Evolutionary conservation across 2,797 vertebrate species (phyloP), one percentile per base, ranked within the genome.

Genomic region (Diplodus puntazzo): DNA sequence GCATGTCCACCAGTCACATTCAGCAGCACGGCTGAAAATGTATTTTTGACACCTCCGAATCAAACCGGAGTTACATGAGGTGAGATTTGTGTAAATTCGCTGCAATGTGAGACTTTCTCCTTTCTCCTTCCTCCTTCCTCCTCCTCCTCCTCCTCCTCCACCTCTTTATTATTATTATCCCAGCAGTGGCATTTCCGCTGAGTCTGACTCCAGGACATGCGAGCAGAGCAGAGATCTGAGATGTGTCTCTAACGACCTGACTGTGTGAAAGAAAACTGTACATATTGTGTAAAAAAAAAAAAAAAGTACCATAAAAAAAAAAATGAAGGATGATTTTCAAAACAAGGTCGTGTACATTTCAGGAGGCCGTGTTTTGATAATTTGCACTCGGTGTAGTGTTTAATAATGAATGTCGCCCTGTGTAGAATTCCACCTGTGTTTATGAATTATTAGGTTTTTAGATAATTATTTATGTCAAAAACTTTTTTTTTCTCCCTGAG

Each of bases 381-480:
- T 95, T 97, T 98, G 97, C 97, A 98, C 97, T 98, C 96, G 89
- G 95, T 97, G 97, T 98, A 97, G 97, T 97, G 95, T 97, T 96
- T 96, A 97, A 97, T 96, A 97, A 97, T 96, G 96, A 97, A 97
- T 96, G 97, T 97, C 95, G 95, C 95, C 95, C 94, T 95, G 97
- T 98, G 97, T 98, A 97, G 97, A 96, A 85, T 96, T 96, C 94
- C 96, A 94, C 95, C 94, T 96, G 96, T 98, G 97, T 96, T 95
- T 94, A 96, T 97, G 95, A 96, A 96, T 97, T 92, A 93, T 94
- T 97, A 97, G 96, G 93, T 95, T 97, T 96, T 95, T 98, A 98
- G 97, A 96, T 93, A 89, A 97, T 98, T 98, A 99, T 99, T 99
- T 99, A 99, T 99, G 97, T 98, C 96, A 90, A 96, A 91, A 92